Evolutionary conservation across 2,113 vertebrate species (phyloP), one percentile per base, ranked within the genome.

Genomic region (Saccopteryx leptura): DNA sequence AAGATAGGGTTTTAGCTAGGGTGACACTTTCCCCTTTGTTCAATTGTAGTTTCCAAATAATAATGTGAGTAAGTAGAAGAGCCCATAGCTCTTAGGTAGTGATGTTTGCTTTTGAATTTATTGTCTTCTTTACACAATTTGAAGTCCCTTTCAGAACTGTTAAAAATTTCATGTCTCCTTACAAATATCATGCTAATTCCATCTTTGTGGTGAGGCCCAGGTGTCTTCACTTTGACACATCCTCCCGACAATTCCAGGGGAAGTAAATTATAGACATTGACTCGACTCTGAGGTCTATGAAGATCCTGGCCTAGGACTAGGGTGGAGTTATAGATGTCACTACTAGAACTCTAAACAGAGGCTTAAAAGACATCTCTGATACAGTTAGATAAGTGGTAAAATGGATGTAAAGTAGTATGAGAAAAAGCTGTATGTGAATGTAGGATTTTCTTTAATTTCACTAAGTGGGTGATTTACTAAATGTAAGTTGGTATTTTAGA

Each of bases 381-480:
- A n/a, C 13, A 66, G 28, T 24, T 23, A 83, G 58, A 1, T 66
- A 79, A 84, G 31, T 88, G 50, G 23, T 58, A 31, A 91, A 56
- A 28, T 91, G 87, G 19, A 19, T n/a, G 3, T 63, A 33, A 76
- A 24, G 23, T 60, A 17, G 5, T 60, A 21, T 66, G 63, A 13
- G 9, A 76, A 86, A 75, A 76, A 78, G 33, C 9, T 52, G 1
- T 50, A 39, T 21, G 14, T 78, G 61, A 46, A 31, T 66, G 31
- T 66, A 76, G 54, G 33, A 31, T 56, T 92, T 72, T 17, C 81
- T 65, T 71, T 66, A 79, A 80, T 68, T 89, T 90, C 54, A 82
- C 56, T 71, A 54, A 71, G 31, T 87, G 52, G 61, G 5, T 39
- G 26, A 58, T 90, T 82, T 91, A 83, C 61, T 93, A 88, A 82